Evolutionary conservation across 2,113 vertebrate genomes (phyloP).

Genomic region (Oryzias melastigma): DNA sequence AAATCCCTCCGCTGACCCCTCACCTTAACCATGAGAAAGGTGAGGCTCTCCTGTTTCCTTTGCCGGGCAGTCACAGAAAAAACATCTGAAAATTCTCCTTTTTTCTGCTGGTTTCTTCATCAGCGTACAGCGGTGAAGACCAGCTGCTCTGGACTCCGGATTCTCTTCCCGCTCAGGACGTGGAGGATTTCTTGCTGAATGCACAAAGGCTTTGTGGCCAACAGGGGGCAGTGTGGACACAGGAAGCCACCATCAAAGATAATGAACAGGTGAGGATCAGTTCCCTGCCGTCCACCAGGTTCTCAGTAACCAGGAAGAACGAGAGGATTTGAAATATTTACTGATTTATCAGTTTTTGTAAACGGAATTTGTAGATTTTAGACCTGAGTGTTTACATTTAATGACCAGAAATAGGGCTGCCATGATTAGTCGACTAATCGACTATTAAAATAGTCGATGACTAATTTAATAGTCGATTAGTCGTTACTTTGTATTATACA

Average conservation of each 20-base stretch:
- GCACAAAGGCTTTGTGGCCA: slow-evolving; percentile 78
- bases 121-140: slow-evolving; percentile 88
- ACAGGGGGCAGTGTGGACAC: slow-evolving; percentile 56
- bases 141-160: slow-evolving; percentile 92
- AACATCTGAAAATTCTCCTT: not conserved
- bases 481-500: too few relatives aligned
- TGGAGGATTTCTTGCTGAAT: slow-evolving; percentile 87
- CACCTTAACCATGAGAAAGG: slow-evolving; percentile 81
- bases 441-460: too few relatives aligned
- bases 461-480: too few relatives aligned
- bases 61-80: too few relatives aligned
- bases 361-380: not conserved
- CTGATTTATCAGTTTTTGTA: not conserved
- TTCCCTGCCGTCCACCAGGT: not conserved
- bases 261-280: slow-evolving; percentile 83
- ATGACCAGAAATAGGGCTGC: too few relatives aligned
- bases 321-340: not conserved
- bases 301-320: not conserved
- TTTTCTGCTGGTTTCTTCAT: not conserved
- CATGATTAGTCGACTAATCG: too few relatives aligned
- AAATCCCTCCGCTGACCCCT: slow-evolving; percentile 80
- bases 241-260: slow-evolving; percentile 81
- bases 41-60: slow-evolving; percentile 49
- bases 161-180: slow-evolving; percentile 81
- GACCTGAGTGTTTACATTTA: too few relatives aligned